Evolutionary conservation across 1,140 invertebrate species (phyloP), one percentile per base, ranked within the genome.

Genomic region (Papilio polytes): DNA sequence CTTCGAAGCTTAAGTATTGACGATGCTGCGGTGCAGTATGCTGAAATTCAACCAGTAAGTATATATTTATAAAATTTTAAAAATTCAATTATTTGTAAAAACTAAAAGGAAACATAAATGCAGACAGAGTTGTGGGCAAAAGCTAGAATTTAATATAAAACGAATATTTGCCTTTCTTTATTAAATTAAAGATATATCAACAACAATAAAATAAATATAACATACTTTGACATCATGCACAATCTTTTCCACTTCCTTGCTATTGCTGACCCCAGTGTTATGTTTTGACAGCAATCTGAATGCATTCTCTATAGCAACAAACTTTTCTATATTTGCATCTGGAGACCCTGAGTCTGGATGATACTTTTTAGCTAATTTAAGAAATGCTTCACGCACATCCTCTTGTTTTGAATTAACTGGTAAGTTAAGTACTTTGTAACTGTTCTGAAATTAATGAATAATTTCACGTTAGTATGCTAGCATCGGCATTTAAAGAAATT

Each of bases 11-110:
- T 59, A 99, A 94, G 90, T 98, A 98, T 87, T 98, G 98, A 44
- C 98, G 96, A 90, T 99, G 98, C 91, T 98, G 98, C 0, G 98
- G 98, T 22, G 97, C 97, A 81, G 97, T 98, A 87, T 98, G 98
- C 96, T 97, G 83, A 26, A 84, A 87, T 41, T 41, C 36, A 41
- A 41, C 36, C 36, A 41, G 36, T 41, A 41, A 41, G 36, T 41
- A 36, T 36, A 36, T 36, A 41, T 41, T 41, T 15, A 10, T 10
- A 48, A 10, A 10, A 0, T 48, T 48, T 48, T 1, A 48, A 48
- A 48, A 10, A 48, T n/a, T n/a, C 31, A 3, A 36, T 36, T 41
- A 36, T 3, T 36, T n/a, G n/a, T 8, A 41, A 41, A 8, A 26
- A 26, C 26, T 26, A 26, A 26, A 26, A 26, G n/a, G n/a, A 26